A percentile compares a stretch with the other conserved stretches of the same genome.
phyloP scores from a whole-genome alignment of 2,888 invertebrate species.

The Papilio gigon region DNA sequence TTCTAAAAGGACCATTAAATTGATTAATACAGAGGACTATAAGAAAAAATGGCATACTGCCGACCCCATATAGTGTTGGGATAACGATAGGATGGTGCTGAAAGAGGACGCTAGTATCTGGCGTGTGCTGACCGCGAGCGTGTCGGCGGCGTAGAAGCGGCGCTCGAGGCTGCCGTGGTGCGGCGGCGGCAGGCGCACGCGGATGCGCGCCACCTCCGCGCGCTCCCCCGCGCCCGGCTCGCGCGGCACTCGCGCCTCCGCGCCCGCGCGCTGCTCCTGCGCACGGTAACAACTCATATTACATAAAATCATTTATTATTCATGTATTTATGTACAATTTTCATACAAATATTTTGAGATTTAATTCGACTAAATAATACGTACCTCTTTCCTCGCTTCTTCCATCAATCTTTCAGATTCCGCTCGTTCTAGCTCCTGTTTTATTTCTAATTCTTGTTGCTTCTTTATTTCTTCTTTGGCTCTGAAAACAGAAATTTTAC shows the following conservation, averaged over 20 bases:
- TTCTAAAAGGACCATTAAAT: no score
- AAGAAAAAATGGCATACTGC: no score
- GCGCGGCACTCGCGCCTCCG: slow-evolving; percentile 86
- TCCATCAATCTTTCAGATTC: slow-evolving; percentile 88
- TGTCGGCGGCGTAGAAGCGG: slow-evolving; percentile 83
- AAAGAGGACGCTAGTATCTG: background rate
- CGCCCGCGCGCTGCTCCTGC: slow-evolving; percentile 80
- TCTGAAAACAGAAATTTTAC: slow-evolving; percentile 73
- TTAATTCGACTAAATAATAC: no score
- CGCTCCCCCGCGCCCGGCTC: slow-evolving; percentile 85
- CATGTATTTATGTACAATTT: no score
- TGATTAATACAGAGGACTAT: no score
- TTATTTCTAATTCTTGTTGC: slow-evolving; percentile 88
- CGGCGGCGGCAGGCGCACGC: slow-evolving; percentile 92
- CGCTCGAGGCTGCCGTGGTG: slow-evolving; percentile 89
- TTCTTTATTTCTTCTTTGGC: slow-evolving; percentile 94
- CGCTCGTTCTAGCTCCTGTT: slow-evolving; percentile 86
- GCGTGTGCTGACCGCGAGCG: slow-evolving; percentile 57
- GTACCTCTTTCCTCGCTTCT: slow-evolving; percentile 89
- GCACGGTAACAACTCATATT: slow-evolving; percentile 28
- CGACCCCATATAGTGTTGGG: no score
- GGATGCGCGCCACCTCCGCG: slow-evolving; percentile 86
- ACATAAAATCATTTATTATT: no score
- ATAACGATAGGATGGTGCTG: no score
- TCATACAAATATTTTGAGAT: no score